Percentiles rank a stretch among this genome's conserved stretches.
Evolutionary conservation across 2,797 vertebrate genomes (phyloP).

Genomic region (Schizopygopsis pylzovi): DNA sequence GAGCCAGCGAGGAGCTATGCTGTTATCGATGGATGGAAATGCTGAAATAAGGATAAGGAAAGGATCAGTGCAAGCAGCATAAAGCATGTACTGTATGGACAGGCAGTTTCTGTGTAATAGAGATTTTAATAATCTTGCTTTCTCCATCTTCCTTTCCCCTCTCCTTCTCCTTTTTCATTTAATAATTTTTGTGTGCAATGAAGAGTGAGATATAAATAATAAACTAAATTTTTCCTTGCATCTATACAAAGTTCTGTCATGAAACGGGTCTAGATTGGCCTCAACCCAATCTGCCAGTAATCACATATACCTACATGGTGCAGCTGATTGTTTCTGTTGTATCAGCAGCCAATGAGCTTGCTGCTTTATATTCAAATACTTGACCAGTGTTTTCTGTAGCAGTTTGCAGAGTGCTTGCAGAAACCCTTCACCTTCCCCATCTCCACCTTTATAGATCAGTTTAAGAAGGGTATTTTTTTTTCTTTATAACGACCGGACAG

Average conservation of each 20-base stretch:
- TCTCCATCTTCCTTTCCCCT: neutral
- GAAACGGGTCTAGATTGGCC: neutral
- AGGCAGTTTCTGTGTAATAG: neutral
- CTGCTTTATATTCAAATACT: neutral
- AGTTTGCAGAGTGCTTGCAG: neutral
- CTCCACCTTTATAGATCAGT: neutral
- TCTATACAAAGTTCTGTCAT: neutral
- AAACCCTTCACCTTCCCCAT: neutral
- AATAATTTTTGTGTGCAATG: neutral
- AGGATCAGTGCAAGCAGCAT: neutral
- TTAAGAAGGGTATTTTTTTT: too few species aligned
- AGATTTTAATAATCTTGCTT: constrained; percentile 1
- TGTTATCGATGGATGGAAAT: constrained; percentile 20
- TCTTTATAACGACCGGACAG: neutral
- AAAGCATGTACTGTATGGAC: neutral
- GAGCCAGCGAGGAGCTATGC: constrained; percentile 15
- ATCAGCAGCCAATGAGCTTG: neutral
- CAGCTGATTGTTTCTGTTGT: neutral
- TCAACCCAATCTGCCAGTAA: neutral
- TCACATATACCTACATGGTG: neutral
- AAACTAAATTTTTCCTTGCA: neutral
- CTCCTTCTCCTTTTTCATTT: neutral
- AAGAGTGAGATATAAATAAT: neutral
- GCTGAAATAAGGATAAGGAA: constrained; percentile 13
- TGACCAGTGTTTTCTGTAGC: neutral